These are phyloP conservation scores for Ciconia nigra DNA, from an alignment of 2,797 vertebrate genomes.

Conservation along the genomic window DNA sequence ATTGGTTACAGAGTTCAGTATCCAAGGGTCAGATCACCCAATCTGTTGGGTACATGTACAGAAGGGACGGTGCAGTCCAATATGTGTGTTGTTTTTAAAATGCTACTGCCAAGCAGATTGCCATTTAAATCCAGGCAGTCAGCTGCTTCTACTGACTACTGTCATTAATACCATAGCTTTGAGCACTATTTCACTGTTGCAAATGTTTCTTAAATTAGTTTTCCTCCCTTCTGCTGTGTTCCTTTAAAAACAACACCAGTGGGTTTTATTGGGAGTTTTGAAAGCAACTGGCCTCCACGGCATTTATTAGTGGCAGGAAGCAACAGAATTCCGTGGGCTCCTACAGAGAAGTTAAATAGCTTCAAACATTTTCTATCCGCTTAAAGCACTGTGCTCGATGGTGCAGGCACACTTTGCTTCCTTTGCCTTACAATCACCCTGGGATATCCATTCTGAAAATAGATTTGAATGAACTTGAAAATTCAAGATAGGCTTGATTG, in stretches of 20 bases:
- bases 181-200: not conserved
- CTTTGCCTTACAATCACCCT: constrained; percentile 14
- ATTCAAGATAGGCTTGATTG: constrained; percentile 18
- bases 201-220: constrained; percentile 36
- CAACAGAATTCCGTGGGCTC: constrained; percentile 7
- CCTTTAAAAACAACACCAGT: not conserved
- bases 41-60: not conserved
- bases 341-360: constrained; percentile 40
- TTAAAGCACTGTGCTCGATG: constrained; percentile 12
- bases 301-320: constrained; percentile 9
- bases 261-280: not conserved
- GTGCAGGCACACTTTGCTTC: not conserved
- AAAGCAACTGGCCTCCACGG: not conserved
- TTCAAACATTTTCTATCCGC: constrained; percentile 34
- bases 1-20: not conserved
- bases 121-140: not conserved
- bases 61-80: not conserved
- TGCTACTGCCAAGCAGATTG: not conserved
- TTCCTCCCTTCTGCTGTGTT: not conserved
- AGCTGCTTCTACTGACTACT: not conserved
- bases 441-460: constrained; percentile 5
- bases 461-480: constrained; percentile 31
- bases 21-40: not conserved
- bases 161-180: not conserved
- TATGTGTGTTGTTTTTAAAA: not conserved